Evolutionary conservation across 2,797 vertebrate species (phyloP).

Genomic region (Spheniscus humboldti): DNA sequence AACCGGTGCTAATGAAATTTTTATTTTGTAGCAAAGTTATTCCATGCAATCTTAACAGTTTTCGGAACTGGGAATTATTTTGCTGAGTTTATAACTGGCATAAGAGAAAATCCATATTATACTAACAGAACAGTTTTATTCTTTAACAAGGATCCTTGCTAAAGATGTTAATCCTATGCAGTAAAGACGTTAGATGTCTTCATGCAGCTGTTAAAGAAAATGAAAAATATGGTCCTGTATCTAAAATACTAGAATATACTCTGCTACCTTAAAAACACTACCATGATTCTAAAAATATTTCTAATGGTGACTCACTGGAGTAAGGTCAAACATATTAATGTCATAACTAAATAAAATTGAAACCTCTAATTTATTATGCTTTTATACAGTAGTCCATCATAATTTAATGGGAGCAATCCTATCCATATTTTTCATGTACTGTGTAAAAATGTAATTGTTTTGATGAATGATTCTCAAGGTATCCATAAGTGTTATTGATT

Average conservation of each 20-base stretch:
- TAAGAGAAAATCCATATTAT: not conserved
- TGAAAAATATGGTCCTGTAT: not conserved
- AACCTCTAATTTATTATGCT: constrained; percentile 44
- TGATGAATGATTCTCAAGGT: constrained; percentile 54
- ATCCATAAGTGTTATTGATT: constrained; percentile 56
- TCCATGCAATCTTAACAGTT: not conserved
- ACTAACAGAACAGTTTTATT: not conserved
- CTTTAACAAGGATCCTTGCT: not conserved
- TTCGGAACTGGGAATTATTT: not conserved
- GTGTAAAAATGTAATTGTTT: constrained; percentile 52
- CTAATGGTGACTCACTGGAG: not conserved
- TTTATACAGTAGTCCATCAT: constrained; percentile 39
- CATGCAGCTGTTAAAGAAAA: not conserved
- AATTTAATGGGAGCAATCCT: constrained; percentile 32
- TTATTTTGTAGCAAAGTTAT: not conserved
- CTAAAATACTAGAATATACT: not conserved
- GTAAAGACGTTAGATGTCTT: not conserved
- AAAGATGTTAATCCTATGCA: not conserved
- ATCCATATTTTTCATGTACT: constrained; percentile 38
- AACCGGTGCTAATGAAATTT: not conserved
- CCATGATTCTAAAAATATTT: not conserved
- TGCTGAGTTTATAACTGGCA: not conserved
- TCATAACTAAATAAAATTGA: constrained; percentile 50
- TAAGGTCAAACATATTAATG: constrained; percentile 51
- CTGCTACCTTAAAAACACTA: constrained; percentile 5